Base-by-base conservation (phyloP, 2,888 invertebrate genomes). In the Scaptomyza tumidula region DNA sequence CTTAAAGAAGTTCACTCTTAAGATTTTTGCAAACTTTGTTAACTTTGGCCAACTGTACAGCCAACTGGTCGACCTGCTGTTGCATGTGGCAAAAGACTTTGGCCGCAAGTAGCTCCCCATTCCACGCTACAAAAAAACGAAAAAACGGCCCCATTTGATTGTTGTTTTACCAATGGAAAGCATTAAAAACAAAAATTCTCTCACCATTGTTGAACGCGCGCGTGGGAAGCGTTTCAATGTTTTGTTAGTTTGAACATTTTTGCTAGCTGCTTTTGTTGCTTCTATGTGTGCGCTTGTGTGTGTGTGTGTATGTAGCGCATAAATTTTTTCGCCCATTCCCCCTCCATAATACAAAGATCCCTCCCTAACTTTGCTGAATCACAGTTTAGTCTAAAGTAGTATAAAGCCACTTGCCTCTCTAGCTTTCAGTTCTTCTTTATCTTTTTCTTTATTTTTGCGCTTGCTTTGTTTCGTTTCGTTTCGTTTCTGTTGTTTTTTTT, bases 191-290 rank as follows among this genome's bases (percentile, higher is more conserved):
- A 33, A 71, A 78, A 77, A 86, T 84, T 86, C 81, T 83, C 83
- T 64, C 83, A 84, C 77, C 75, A 84, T 84, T 84, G 83, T 84
- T 77, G 75, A 41, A 10, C 13, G 35, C 16, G 52, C 67, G 86
- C 83, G 83, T 84, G 83, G 83, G 83, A 84, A 84, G 82, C 79
- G 67, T 86, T 79, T 79, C 84, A 81, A 79, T 84, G 84, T 81
- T 81, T 83, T 72, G 80, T 82, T 75, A 75, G 63, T 62, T 68
- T 52, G 62, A 64, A 60, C 56, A 55, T 66, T 61, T 66, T 61
- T 64, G 66, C 49, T 57, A 59, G 62, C 63, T 58, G 67, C 62
- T 61, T 68, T 66, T 75, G 55, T 50, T 58, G 67, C 58, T 9
- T 39, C 6, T 14, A 3, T 9, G 14, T 39, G 39, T 39, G 0